Evolutionary conservation across 2,797 vertebrate species (phyloP), one percentile per base, ranked within the genome.

Genomic region (Garrulus glandarius): DNA sequence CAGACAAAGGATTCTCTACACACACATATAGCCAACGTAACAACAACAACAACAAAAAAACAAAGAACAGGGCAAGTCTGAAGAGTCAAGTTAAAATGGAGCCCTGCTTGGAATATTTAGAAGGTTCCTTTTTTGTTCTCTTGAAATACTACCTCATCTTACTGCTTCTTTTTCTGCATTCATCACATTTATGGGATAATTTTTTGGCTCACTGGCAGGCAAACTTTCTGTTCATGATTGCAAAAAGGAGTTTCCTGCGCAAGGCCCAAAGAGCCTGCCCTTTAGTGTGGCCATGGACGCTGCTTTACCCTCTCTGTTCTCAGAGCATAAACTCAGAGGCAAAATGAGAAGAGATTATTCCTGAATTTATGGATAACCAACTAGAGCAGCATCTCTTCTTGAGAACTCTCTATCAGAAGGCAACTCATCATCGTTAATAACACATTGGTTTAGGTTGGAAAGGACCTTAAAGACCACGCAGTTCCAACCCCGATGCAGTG

Each of bases 251-350:
- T 77, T 69, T 80, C 53, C 56, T 67, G 12, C 17, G 37, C 50
- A 39, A 72, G 29, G 47, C 20, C 46, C 37, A 10, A 79, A 57
- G 30, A 63, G 3, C 8, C 30, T 72, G 22, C 5, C 13, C 44
- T 72, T 61, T 30, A 29, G 14, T 13, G 46, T 0, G 1, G 47
- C 47, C 55, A 56, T 0, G 0, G 47, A 47, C 12, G 6, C 37
- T 60, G 15, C 21, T 64, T 46, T n/a, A 80, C 23, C 27, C 27
- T 60, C 19, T 7, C 7, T 44, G 8, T 53, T 63, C 60, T 18
- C 69, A 34, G 30, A 70, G 29, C 0, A 1, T 20, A 85, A 95
- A 78, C 5, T 15, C 46, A 75, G 30, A 53, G 11, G 22, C 13
- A 77, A 84, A 82, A 52, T 5, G 4, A 64, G 20, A 23, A 56